These are phyloP conservation scores for Shinisaurus crocodilurus DNA, from an alignment of 2,113 vertebrate species.

Conservation along the genomic window DNA sequence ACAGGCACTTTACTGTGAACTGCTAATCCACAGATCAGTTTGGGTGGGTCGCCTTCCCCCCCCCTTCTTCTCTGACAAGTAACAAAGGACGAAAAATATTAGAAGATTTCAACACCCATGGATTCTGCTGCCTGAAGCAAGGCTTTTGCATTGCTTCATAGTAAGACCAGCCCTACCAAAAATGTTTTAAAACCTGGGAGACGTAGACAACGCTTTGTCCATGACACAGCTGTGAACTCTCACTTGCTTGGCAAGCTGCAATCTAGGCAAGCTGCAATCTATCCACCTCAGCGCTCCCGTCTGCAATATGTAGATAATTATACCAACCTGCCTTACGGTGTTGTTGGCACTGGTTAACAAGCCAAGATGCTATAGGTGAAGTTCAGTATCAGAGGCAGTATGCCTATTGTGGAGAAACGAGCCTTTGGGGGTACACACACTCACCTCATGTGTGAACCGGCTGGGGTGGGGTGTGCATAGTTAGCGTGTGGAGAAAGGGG, in stretches of 20 bases:
- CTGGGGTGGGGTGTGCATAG: no score
- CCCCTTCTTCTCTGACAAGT: not conserved
- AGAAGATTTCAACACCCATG: not conserved
- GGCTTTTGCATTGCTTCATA: not conserved
- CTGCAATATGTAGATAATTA: not conserved
- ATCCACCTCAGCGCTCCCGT: not conserved
- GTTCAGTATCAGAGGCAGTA: no score
- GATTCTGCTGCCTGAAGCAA: not conserved
- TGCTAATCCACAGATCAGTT: not conserved
- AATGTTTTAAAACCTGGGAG: not conserved
- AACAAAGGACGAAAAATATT: not conserved
- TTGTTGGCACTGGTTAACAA: not conserved
- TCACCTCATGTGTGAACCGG: no score
- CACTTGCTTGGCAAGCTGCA: not conserved
- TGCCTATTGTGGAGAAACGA: no score
- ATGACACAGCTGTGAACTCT: not conserved
- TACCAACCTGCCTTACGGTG: not conserved
- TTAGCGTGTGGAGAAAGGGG: no score
- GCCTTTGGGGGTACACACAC: no score
- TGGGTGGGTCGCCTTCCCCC: not conserved
- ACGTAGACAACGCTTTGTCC: accelerated
- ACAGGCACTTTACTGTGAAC: not conserved
- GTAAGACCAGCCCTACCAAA: not conserved
- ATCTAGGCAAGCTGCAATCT: not conserved
- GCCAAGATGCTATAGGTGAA: not conserved